Percentiles rank a stretch among this genome's conserved stretches.
Conservation (phyloP, 2,888 invertebrate species). For the Galerucella nymphaeae region DNA sequence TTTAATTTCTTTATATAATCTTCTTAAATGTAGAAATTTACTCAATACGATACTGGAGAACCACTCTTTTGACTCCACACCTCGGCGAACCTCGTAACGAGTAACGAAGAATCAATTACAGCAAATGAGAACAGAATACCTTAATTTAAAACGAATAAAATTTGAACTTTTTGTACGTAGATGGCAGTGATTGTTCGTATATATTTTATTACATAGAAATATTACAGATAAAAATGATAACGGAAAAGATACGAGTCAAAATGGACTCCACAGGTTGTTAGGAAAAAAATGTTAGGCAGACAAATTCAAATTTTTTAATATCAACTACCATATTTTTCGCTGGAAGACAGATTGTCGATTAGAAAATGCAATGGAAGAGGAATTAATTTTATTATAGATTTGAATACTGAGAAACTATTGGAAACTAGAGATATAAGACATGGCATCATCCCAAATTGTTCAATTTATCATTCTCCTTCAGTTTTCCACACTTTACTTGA, state of each 20-base stretch:
- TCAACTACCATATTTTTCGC: too few species aligned
- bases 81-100: constrained; percentile 14
- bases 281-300: too few species aligned
- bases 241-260: not conserved
- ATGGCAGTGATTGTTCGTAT: constrained; percentile 22
- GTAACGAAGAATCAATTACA: constrained; percentile 31
- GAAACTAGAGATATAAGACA: too few species aligned
- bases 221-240: not conserved
- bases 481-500: too few species aligned
- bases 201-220: not conserved
- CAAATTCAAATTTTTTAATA: too few species aligned
- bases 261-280: too few species aligned
- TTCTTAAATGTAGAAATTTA: not conserved
- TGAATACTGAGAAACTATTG: too few species aligned
- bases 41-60: constrained; percentile 13
- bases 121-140: constrained; percentile 21
- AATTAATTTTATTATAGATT: too few species aligned
- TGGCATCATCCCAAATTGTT: too few species aligned
- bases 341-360: too few species aligned
- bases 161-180: constrained; percentile 20
- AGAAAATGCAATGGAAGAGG: too few species aligned
- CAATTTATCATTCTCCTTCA: too few species aligned
- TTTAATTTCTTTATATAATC: not conserved
- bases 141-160: constrained; percentile 20
- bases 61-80: constrained; percentile 1